A percentile compares a stretch with the other conserved stretches of the same genome.
These are phyloP conservation scores for Dicerorhinus sumatrensis DNA, from an alignment of 2,113 vertebrate species.

Conservation along the genomic window DNA sequence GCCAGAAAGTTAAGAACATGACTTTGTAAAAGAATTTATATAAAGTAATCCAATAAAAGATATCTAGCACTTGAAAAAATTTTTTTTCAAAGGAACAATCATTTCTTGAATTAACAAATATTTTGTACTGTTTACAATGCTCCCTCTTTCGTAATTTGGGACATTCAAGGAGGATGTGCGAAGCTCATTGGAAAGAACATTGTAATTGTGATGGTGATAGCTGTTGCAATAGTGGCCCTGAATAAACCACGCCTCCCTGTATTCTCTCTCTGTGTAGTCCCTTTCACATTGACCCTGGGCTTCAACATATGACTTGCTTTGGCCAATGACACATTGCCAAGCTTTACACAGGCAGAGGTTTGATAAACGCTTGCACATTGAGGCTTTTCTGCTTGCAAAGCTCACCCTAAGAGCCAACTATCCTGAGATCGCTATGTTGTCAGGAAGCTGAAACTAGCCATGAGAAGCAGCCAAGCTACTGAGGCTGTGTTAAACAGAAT, in stretches of 20 bases:
- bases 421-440: not conserved
- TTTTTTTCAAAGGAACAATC: not conserved
- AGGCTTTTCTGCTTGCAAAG: not conserved
- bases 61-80: not conserved
- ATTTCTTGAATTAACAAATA: conserved; percentile 12
- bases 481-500: not conserved
- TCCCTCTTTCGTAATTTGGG: not conserved
- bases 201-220: not conserved
- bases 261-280: not conserved
- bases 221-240: not conserved
- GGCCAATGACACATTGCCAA: not conserved
- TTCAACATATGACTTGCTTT: not conserved
- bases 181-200: not conserved
- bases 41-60: not conserved
- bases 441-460: not conserved
- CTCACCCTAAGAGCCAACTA: not conserved
- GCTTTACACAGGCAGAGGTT: not conserved
- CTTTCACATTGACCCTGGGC: not conserved
- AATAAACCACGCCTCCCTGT: not conserved
- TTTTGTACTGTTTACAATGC: not conserved
- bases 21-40: not conserved
- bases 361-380: not conserved
- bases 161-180: not conserved
- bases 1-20: not conserved
- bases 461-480: not conserved